Percentiles rank a stretch among this genome's conserved stretches.
These are phyloP conservation scores for Laticauda colubrina DNA, from an alignment of 2,113 vertebrate genomes.

Conservation along the genomic window DNA sequence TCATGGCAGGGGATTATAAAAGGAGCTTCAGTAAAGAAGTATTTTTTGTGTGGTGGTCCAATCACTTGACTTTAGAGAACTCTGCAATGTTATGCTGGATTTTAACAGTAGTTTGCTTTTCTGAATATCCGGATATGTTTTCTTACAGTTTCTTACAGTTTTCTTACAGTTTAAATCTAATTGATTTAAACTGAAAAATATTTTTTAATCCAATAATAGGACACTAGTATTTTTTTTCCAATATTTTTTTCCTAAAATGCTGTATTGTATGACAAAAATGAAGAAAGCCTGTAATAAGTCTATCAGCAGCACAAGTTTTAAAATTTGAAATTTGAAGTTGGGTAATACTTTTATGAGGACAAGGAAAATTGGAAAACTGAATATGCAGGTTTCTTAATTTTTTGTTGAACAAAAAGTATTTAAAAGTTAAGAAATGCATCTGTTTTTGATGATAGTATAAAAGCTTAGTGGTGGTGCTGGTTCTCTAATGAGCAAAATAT, in stretches of 20 bases:
- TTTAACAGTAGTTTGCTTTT: neutral
- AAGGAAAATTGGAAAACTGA: neutral
- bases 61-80: neutral
- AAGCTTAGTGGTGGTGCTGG: neutral
- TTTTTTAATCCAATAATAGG: neutral
- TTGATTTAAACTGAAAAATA: neutral
- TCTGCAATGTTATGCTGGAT: neutral
- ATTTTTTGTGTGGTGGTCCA: neutral
- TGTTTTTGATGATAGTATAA: neutral
- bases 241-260: neutral
- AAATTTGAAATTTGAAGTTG: neutral
- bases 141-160: neutral
- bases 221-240: too few species aligned
- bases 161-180: neutral
- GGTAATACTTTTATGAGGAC: neutral
- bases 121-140: neutral
- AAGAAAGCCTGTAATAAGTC: neutral
- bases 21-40: neutral
- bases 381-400: neutral
- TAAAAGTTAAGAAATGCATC: neutral
- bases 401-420: neutral
- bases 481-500: neutral
- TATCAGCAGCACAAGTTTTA: neutral
- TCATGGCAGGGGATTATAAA: neutral
- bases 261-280: neutral